Evolutionary conservation across 30 jellyfish, hydroid and myxozoan species (phyloP).

Genomic region (Hydractinia echinata): DNA sequence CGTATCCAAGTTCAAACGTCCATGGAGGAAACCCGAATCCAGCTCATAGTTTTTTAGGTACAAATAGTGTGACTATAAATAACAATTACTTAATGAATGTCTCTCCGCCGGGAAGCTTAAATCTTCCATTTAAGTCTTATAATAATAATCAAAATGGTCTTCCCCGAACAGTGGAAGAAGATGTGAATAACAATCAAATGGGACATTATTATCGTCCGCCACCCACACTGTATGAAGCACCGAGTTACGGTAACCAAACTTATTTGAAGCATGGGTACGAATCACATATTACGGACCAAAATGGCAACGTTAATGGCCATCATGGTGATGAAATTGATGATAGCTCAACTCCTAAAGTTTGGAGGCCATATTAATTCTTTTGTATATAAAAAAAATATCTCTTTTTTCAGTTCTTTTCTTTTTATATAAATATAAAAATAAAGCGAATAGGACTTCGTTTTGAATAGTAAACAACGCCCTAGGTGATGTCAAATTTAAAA

Average conservation of each 20-base stretch:
- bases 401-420: too few species aligned
- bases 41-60: conserved; percentile 68
- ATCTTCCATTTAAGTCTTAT: conserved; percentile 67
- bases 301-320: conserved; percentile 81
- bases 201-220: conserved; percentile 72
- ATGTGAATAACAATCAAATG: conserved; percentile 50
- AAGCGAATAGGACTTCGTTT: too few species aligned
- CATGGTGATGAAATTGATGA: conserved; percentile 85
- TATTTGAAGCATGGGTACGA: conserved; percentile 53
- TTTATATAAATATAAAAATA: too few species aligned
- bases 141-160: conserved; percentile 63
- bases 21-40: conserved; percentile 63
- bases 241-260: conserved; percentile 44
- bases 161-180: conserved; percentile 64
- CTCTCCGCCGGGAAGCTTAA: conserved; percentile 72
- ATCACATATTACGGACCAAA: conserved; percentile 61
- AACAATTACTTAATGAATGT: conserved; percentile 76
- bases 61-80: conserved; percentile 66
- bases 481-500: too few species aligned
- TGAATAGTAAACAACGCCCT: too few species aligned
- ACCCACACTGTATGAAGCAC: conserved; percentile 32
- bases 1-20: conserved; percentile 47
- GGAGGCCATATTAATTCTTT: conserved; percentile 81
- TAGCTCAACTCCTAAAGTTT: conserved; percentile 91
- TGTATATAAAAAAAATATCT: not conserved